Conservation (phyloP, 1,140 invertebrate genomes). For the Microplitis demolitor region DNA sequence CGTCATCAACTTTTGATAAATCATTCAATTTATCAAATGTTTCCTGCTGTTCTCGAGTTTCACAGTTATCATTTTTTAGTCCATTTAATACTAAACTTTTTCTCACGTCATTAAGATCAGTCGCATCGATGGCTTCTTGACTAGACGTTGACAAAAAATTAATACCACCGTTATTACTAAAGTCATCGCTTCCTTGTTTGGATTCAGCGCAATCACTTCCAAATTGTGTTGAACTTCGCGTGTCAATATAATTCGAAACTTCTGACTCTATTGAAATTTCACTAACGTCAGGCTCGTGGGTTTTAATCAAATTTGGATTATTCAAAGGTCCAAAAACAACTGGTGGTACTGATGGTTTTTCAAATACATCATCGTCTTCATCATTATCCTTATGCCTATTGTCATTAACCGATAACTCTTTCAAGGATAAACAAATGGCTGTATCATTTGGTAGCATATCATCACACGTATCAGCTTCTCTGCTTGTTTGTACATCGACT, state of each 20-base stretch:
- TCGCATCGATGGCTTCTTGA: slow-evolving; percentile 25
- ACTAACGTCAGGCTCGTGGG: background rate
- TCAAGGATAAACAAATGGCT: background rate
- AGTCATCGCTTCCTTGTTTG: background rate
- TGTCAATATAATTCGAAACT: slow-evolving; percentile 12
- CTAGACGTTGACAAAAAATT: slow-evolving; percentile 22
- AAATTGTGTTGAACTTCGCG: slow-evolving; percentile 24
- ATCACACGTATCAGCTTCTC: too few species aligned
- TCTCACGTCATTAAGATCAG: slow-evolving; percentile 11
- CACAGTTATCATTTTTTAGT: background rate
- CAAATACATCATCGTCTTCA: slow-evolving; percentile 11
- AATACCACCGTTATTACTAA: slow-evolving; percentile 1
- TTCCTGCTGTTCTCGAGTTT: background rate
- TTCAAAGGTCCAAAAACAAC: background rate
- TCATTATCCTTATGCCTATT: background rate
- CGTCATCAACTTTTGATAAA: too few species aligned
- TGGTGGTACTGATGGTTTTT: slow-evolving; percentile 19
- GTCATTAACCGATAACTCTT: background rate
- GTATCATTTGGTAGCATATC: too few species aligned
- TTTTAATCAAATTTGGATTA: background rate
- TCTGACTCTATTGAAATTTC: slow-evolving; percentile 18
- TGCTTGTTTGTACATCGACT: background rate
- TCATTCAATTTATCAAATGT: background rate
- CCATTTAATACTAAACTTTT: background rate
- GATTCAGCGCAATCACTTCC: slow-evolving; percentile 26